Conservation (phyloP, 2,888 invertebrate species). For the Hemicrepidius hirtus region DNA sequence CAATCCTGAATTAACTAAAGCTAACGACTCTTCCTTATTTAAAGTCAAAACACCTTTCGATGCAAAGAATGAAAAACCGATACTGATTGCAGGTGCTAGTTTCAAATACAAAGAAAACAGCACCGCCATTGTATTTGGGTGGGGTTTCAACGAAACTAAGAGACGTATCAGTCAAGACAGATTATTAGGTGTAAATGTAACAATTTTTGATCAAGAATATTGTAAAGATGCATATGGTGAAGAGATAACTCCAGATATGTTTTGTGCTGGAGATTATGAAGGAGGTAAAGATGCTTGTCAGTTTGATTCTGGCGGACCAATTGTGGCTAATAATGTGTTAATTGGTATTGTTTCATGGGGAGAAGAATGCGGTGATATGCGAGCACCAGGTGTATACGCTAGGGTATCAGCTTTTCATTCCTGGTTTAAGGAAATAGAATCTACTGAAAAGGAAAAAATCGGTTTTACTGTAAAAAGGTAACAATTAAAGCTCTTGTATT, state of each 20-base stretch:
- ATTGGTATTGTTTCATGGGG: conserved; percentile 21
- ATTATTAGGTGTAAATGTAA: background rate
- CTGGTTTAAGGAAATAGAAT: conserved; percentile 11
- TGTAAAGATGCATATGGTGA: conserved; percentile 1
- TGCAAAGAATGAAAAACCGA: background rate
- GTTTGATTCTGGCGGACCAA: conserved; percentile 11
- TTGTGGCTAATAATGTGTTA: background rate
- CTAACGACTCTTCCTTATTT: background rate
- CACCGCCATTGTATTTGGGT: conserved; percentile 11
- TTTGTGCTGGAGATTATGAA: conserved; percentile 8
- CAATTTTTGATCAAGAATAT: background rate
- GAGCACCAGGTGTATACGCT: conserved; percentile 9
- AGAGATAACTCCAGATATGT: background rate
- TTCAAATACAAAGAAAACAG: background rate
- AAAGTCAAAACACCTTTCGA: background rate
- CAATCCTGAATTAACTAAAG: background rate
- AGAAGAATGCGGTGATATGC: background rate
- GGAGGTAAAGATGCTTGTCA: conserved; percentile 22
- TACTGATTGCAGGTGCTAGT: background rate
- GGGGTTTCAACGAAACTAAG: background rate
- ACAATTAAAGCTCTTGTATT: no score
- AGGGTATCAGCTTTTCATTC: background rate
- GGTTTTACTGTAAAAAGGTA: background rate
- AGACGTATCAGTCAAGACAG: background rate
- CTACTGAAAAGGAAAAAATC: background rate